phyloP scores from a whole-genome alignment of 2,888 invertebrate species.

The Chrysopilus asiliformis region DNA sequence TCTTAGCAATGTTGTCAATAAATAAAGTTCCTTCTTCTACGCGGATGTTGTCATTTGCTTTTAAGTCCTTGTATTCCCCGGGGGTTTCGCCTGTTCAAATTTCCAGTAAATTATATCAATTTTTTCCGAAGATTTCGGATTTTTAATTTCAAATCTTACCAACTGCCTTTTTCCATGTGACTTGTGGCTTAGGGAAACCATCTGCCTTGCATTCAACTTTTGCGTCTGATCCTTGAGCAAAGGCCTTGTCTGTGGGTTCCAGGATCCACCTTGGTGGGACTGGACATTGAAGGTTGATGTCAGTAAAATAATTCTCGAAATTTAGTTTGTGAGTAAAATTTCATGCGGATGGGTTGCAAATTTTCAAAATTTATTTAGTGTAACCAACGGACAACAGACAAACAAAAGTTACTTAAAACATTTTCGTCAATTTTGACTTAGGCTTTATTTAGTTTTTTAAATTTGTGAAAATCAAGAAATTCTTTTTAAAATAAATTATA shows the following conservation, averaged over 20 bases:
- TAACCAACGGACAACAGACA: background rate
- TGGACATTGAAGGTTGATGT: no score
- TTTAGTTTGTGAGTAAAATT: constrained; percentile 1
- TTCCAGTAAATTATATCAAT: no score
- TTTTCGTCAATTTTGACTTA: no score
- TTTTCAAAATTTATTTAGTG: no score
- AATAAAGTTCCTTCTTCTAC: constrained; percentile 88
- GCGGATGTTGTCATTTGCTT: constrained; percentile 79
- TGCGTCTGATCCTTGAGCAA: constrained; percentile 87
- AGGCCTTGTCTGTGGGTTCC: constrained; percentile 89
- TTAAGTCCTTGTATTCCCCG: constrained; percentile 86
- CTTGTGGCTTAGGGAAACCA: constrained; percentile 87
- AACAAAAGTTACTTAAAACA: no score
- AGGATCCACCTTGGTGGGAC: constrained; percentile 94
- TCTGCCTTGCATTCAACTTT: constrained; percentile 93
- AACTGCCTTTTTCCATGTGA: constrained; percentile 92
- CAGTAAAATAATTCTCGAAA: no score
- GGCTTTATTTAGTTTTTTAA: no score
- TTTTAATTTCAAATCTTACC: constrained; percentile 42
- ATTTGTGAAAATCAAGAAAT: no score
- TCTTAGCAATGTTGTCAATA: constrained; percentile 82
- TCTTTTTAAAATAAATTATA: no score
- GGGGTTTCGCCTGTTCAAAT: constrained; percentile 78
- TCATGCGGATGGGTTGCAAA: no score
- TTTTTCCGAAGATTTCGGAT: background rate